Conservation (phyloP, 2,797 vertebrate species). For the Mus spretus region DNA sequence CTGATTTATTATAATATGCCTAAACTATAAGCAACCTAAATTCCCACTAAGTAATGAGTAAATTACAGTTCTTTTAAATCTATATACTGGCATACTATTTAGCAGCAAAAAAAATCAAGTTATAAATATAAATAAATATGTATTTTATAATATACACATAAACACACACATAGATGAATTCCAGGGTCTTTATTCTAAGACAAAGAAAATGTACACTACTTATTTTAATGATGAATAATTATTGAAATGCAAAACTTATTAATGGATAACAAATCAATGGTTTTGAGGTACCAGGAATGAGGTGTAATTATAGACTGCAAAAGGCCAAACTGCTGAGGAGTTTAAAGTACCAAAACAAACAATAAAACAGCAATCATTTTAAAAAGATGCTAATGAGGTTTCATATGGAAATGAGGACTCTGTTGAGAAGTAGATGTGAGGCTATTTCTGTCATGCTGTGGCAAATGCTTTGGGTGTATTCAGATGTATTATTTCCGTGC, state of each 20-base stretch:
- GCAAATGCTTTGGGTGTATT: not conserved
- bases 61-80: not conserved
- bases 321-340: not conserved
- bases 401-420: not conserved
- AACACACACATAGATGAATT: not conserved
- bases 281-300: not conserved
- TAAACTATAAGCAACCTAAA: not conserved
- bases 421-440: not conserved
- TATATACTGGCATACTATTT: not conserved
- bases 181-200: constrained; percentile 25
- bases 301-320: not conserved
- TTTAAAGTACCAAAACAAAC: not conserved
- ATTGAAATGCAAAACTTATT: not conserved
- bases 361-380: not conserved
- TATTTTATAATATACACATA: not conserved
- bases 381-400: not conserved
- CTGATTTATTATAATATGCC: too few species aligned
- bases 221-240: constrained; percentile 19
- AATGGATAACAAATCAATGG: not conserved
- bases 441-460: not conserved
- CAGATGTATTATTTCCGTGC: not conserved
- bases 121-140: not conserved
- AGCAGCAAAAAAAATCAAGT: constrained; percentile 3
- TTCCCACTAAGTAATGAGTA: not conserved
- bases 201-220: not conserved